Evolutionary conservation across 1,140 invertebrate species (phyloP).

Genomic region (Ceratosolen fusciceps): DNA sequence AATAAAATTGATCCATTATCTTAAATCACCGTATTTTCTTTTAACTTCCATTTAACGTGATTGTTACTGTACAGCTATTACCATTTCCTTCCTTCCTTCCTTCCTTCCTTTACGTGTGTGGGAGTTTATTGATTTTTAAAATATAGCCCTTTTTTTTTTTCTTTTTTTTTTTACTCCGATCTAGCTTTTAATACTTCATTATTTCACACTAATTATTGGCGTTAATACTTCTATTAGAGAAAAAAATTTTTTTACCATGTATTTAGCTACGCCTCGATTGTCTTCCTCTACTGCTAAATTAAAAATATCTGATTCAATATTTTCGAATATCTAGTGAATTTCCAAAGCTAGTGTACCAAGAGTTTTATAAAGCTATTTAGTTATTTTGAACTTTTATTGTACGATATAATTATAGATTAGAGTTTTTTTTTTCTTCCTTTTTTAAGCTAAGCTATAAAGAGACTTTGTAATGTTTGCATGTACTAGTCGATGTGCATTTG

Average conservation of each 20-base stretch:
- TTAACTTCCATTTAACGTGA: constrained; percentile 7
- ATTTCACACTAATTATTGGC: too few relatives aligned
- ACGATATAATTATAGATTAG: not conserved
- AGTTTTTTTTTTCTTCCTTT: too few relatives aligned
- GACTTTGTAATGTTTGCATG: constrained; percentile 11
- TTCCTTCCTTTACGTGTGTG: constrained; percentile 60
- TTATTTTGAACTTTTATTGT: not conserved
- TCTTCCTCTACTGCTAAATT: constrained; percentile 18
- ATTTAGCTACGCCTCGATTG: constrained; percentile 23
- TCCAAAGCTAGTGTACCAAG: not conserved
- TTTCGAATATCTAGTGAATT: not conserved
- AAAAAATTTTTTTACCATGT: constrained; percentile 23
- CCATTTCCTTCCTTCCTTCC: too few relatives aligned
- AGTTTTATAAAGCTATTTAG: too few relatives aligned
- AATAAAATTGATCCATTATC: too few relatives aligned
- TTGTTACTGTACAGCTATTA: constrained; percentile 19
- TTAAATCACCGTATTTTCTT: too few relatives aligned
- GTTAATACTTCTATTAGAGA: constrained; percentile 26
- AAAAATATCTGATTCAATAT: constrained; percentile 12
- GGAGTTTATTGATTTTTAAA: constrained; percentile 49
- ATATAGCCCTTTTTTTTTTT: constrained; percentile 7
- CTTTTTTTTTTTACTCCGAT: not conserved
- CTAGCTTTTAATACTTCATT: not conserved
- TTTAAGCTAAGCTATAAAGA: constrained; percentile 16
- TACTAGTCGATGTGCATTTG: constrained; percentile 1